phyloP scores from a whole-genome alignment of 2,797 vertebrate genomes.

The Adelosebastes latens region DNA sequence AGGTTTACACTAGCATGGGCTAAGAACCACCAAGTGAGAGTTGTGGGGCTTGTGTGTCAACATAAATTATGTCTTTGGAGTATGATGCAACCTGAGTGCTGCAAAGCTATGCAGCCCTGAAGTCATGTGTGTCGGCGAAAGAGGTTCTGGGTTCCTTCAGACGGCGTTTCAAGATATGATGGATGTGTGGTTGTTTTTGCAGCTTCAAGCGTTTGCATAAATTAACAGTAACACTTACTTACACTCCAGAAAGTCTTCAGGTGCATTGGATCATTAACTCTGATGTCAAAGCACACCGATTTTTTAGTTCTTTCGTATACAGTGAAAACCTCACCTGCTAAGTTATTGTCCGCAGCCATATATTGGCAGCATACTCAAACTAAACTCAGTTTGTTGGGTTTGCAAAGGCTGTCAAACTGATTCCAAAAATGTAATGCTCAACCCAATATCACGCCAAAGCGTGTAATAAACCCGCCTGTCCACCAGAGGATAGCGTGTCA shows the following conservation, averaged over 20 bases:
- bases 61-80: conserved; percentile 14
- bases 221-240: background rate
- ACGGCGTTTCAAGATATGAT: background rate
- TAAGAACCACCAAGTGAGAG: background rate
- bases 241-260: too few relatives aligned
- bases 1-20: conserved; percentile 17
- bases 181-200: background rate
- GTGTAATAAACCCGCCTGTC: too few relatives aligned
- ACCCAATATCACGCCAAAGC: too few relatives aligned
- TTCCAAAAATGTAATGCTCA: background rate
- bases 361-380: background rate
- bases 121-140: background rate
- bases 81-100: conserved; percentile 2
- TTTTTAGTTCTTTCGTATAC: background rate
- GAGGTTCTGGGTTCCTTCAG: background rate
- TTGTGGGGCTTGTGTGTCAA: background rate
- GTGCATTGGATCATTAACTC: background rate
- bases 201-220: background rate
- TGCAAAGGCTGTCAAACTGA: fast-evolving
- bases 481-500: too few relatives aligned
- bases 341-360: background rate
- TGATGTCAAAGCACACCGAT: background rate
- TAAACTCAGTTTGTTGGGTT: background rate
- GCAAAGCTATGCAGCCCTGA: background rate
- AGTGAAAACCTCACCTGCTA: background rate